These are phyloP conservation scores for Eubucco bourcierii DNA, from an alignment of 2,113 vertebrate genomes.

Conservation along the genomic window DNA sequence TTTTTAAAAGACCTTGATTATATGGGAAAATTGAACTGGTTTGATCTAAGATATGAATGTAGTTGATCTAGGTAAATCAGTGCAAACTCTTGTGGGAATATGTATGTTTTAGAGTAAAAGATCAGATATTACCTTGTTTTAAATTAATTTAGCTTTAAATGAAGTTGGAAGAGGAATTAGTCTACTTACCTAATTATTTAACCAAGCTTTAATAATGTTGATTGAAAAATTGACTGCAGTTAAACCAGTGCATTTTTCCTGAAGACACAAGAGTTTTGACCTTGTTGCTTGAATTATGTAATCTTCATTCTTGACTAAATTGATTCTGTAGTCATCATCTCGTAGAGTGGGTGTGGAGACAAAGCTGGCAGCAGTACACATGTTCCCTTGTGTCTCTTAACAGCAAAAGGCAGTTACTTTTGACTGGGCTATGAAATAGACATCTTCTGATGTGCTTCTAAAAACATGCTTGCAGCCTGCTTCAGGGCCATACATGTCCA, in stretches of 20 bases:
- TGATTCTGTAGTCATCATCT: not conserved
- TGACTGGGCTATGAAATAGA: not conserved
- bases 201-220: not conserved
- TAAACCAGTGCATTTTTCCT: not conserved
- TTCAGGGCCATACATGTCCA: not conserved
- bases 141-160: constrained; percentile 39
- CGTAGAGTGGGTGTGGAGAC: not conserved
- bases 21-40: not conserved
- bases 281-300: constrained; percentile 4
- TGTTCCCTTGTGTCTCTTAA: not conserved
- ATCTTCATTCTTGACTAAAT: not conserved
- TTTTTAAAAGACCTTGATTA: not conserved
- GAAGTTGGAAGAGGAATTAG: constrained; percentile 1
- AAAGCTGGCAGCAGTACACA: not conserved
- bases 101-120: not conserved
- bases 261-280: not conserved
- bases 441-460: not conserved
- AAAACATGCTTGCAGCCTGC: not conserved
- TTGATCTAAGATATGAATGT: not conserved
- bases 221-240: constrained; percentile 2
- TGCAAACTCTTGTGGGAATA: not conserved
- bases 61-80: constrained; percentile 14
- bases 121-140: not conserved
- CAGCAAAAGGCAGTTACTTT: not conserved
- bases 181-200: constrained; percentile 42